Conservation (phyloP, 2,113 vertebrate genomes). For the Galemys pyrenaicus region DNA sequence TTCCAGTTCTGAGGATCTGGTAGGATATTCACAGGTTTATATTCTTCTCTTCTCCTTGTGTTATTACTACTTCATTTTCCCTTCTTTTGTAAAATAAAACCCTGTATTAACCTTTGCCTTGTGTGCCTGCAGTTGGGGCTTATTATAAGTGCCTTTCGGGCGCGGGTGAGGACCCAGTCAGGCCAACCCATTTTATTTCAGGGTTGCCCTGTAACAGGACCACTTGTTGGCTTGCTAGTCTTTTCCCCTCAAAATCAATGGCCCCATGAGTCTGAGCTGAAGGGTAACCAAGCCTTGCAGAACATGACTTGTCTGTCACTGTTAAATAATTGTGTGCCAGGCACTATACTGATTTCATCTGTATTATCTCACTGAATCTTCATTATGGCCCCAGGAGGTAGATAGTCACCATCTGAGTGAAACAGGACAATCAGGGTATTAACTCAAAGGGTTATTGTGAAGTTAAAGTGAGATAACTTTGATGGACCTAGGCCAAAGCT, state of each 20-base stretch:
- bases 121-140: too few relatives aligned
- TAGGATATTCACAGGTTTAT: too few relatives aligned
- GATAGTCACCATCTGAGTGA: background rate
- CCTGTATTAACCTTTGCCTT: too few relatives aligned
- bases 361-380: background rate
- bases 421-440: background rate
- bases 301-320: background rate
- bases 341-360: background rate
- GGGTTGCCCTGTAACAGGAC: too few relatives aligned
- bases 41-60: too few relatives aligned
- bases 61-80: too few relatives aligned
- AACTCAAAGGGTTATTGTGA: background rate
- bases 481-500: background rate
- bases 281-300: background rate
- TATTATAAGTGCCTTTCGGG: too few relatives aligned
- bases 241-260: accelerated
- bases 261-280: background rate
- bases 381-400: background rate
- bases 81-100: too few relatives aligned
- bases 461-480: background rate
- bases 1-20: too few relatives aligned
- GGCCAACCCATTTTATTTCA: too few relatives aligned
- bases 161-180: too few relatives aligned
- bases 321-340: background rate
- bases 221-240: too few relatives aligned